Evolutionary conservation across 2,888 invertebrate species (phyloP), one percentile per base, ranked within the genome.

Genomic region (Drosophila kambysellisi): DNA sequence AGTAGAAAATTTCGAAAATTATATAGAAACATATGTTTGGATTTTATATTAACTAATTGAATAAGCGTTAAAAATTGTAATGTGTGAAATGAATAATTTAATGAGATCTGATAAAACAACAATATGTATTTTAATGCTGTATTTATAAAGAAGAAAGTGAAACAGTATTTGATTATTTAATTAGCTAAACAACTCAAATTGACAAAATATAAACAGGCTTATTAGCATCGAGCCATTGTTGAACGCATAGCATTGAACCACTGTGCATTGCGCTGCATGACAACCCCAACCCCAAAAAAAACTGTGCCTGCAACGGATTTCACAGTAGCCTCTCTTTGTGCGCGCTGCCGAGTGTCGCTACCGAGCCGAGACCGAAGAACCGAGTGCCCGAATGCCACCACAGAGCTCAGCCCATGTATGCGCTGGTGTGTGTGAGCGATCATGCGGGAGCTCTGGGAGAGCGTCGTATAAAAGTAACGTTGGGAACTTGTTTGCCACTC

Each of bases 401-500:
- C 3, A 63, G 41, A 57, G 32, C 64, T 50, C 51, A 17, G 17
- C 50, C 39, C 54, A 17, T 56, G 54, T 43, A 43, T 53, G 53
- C 52, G 53, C 60, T 58, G 61, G 60, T 56, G 67, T 82, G 69
- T 70, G 76, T 65, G 82, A 70, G 82, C 68, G 82, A 74, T 76
- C 78, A 86, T 85, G 90, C 89, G 80, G 84, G 88, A 89, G 87
- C 88, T 74, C 68, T 64, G 66, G 64, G 77, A 79, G 81, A 82
- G 77, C 78, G 83, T 79, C 89, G 85, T 92, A 92, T 92, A 92
- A 92, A 92, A 93, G 92, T 89, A 87, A 91, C 89, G 89, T 81
- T 86, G 87, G 88, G 86, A 91, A 91, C 92, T 88, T 87, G 92
- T 91, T 92, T 91, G 90, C 83, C 91, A 91, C 91, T 93, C 92